Evolutionary conservation across 2,113 vertebrate species (phyloP).

Genomic region (Vombatus ursinus): DNA sequence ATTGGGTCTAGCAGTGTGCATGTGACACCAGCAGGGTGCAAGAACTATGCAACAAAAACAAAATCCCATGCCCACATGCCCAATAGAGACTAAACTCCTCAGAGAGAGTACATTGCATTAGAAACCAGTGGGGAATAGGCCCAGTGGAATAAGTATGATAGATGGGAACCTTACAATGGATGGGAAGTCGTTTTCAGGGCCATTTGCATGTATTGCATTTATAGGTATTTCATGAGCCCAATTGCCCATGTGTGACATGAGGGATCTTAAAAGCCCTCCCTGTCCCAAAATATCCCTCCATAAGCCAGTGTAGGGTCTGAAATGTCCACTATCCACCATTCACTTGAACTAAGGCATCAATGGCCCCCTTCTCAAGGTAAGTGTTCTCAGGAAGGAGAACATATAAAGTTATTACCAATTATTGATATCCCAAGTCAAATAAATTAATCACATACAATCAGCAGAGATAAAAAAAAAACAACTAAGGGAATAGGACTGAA

Average conservation of each 20-base stretch:
- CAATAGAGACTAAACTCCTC: neutral
- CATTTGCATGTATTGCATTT: neutral
- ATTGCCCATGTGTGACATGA: neutral
- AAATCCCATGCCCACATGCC: neutral
- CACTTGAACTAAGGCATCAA: neutral
- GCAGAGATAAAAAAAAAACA: neutral
- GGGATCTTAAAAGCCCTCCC: neutral
- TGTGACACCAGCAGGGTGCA: neutral
- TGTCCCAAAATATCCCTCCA: neutral
- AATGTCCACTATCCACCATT: neutral
- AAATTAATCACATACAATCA: neutral
- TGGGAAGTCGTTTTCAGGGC: neutral
- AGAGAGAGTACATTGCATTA: neutral
- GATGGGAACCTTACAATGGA: neutral
- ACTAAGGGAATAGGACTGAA: neutral
- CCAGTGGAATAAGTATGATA: neutral
- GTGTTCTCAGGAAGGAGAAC: neutral
- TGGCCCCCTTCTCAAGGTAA: neutral
- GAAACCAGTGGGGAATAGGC: neutral
- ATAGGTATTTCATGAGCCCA: neutral
- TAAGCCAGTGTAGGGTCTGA: neutral
- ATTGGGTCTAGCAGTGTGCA: too few species aligned
- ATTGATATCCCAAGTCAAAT: neutral
- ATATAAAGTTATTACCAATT: neutral
- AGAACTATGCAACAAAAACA: neutral